Conservation (phyloP, 92 coral and sea anemone genomes). For the Blastomussa wellsi region DNA sequence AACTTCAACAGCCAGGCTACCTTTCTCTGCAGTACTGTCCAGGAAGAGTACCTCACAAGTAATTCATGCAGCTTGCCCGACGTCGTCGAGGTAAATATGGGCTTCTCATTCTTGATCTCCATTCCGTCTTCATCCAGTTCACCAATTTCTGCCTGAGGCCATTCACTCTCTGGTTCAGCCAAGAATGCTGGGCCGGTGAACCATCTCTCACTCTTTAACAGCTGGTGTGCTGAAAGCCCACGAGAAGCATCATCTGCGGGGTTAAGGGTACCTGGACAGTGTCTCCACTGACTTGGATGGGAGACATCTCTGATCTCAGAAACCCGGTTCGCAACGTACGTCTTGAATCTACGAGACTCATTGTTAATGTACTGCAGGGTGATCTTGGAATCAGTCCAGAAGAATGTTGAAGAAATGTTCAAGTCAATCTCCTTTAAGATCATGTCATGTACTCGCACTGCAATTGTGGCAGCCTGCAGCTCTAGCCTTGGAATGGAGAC, state of each 20-base stretch:
- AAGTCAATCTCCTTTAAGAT: slow-evolving; percentile 52
- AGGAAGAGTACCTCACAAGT: slow-evolving; percentile 50
- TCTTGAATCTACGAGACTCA: slow-evolving; percentile 52
- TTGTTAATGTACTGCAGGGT: slow-evolving; percentile 53
- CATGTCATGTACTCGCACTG: slow-evolving; percentile 51
- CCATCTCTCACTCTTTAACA: slow-evolving; percentile 46
- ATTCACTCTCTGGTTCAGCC: slow-evolving; percentile 35
- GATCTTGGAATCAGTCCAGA: slow-evolving; percentile 61
- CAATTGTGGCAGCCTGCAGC: slow-evolving; percentile 60
- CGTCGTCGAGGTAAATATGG: slow-evolving; percentile 16
- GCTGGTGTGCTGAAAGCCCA: slow-evolving; percentile 35
- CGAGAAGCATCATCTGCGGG: slow-evolving; percentile 55
- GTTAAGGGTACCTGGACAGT: slow-evolving; percentile 35
- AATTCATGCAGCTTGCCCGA: slow-evolving; percentile 40
- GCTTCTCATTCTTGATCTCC: slow-evolving; percentile 39
- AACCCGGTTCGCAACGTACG: slow-evolving; percentile 55
- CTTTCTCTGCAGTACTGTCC: slow-evolving; percentile 36
- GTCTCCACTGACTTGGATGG: slow-evolving; percentile 40
- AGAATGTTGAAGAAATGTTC: slow-evolving; percentile 36
- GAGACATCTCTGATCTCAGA: slow-evolving; percentile 45
- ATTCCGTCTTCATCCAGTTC: slow-evolving; percentile 1
- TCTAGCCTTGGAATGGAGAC: slow-evolving; percentile 60
- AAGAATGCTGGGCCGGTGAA: slow-evolving; percentile 55
- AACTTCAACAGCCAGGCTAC: slow-evolving; percentile 52
- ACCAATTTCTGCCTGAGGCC: slow-evolving; percentile 33